Base-by-base conservation (phyloP, 37 sponge, comb jelly and placozoan species). In the Beroe ovata region DNA sequence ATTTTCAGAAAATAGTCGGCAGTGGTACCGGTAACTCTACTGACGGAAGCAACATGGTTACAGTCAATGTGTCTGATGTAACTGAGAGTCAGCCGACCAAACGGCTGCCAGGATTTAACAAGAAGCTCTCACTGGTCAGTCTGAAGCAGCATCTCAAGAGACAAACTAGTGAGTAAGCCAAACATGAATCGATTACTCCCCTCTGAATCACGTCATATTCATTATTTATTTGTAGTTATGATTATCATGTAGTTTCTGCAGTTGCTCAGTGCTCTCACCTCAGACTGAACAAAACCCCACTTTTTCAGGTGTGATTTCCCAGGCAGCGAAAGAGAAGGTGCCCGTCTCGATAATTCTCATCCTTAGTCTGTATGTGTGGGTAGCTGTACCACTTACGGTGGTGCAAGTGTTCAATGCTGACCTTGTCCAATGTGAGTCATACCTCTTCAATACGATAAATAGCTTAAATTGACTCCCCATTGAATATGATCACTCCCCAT, bases 291-390 rank as follows among this genome's bases (percentile, higher is more conserved):
- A n/a, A n/a, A n/a, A n/a, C n/a, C n/a, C n/a, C n/a, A n/a, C n/a
- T n/a, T 14, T 40, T 42, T 77, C 47, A 77, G 84, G 54, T 77
- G 28, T 6, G 8, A 77, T 77, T n/a, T 42, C 54, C 3, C 54
- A 77, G 38, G 41, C 39, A 35, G 84, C 84, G 21, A 39, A 25
- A 42, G 47, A 42, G 11, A 77, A 19, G 84, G 84, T 77, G 4
- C 84, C 84, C 6, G 84, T 77, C 23, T 77, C 84, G 4, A 35
- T 77, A 0, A 77, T 77, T 4, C 84, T 77, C 18, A 77, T 77
- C 54, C 38, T 77, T 1, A 77, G 36, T 3, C 84, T 77, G 4
- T 77, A 77, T 54, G 33, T 77, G 11, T 77, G 38, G 16, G 84
- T 77, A 25, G 84, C 84, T 3, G 28, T 77, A 36, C 84, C 84